Evolutionary conservation across 2,113 vertebrate genomes (phyloP).

Genomic region (Seriola aureovittata): DNA sequence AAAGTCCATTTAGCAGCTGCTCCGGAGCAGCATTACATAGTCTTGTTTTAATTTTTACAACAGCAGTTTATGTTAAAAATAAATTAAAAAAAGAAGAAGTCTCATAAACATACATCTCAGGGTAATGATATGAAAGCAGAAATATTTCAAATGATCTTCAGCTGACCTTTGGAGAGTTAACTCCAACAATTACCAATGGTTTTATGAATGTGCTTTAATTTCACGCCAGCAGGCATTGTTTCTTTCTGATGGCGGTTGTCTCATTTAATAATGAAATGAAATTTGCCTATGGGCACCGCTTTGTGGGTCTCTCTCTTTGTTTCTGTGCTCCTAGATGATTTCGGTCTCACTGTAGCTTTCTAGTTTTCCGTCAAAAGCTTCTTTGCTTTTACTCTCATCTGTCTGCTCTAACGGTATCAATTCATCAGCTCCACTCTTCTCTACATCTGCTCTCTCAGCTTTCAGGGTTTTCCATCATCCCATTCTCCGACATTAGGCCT

Average conservation of each 20-base stretch:
- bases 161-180: conserved; percentile 43
- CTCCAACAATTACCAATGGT: conserved; percentile 48
- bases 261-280: conserved; percentile 67
- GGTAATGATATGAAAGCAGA: conserved; percentile 25
- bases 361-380: conserved; percentile 46
- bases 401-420: conserved; percentile 57
- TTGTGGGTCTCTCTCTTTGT: conserved; percentile 31
- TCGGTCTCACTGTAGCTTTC: conserved; percentile 14
- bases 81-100: no score
- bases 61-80: background rate
- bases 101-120: conserved; percentile 14
- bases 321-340: conserved; percentile 36
- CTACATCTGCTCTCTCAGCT: conserved; percentile 61
- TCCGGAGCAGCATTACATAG: no score
- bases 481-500: conserved; percentile 50
- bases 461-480: conserved; percentile 68
- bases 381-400: conserved; percentile 44
- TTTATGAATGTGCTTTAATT: conserved; percentile 65
- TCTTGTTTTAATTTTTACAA: background rate
- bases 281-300: conserved; percentile 49
- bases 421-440: conserved; percentile 66
- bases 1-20: no score
- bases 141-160: conserved; percentile 25
- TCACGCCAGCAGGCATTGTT: conserved; percentile 54
- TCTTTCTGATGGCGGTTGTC: conserved; percentile 53